Base-by-base conservation (phyloP, 2,888 invertebrate species). In the Drosophila bunnanda region DNA sequence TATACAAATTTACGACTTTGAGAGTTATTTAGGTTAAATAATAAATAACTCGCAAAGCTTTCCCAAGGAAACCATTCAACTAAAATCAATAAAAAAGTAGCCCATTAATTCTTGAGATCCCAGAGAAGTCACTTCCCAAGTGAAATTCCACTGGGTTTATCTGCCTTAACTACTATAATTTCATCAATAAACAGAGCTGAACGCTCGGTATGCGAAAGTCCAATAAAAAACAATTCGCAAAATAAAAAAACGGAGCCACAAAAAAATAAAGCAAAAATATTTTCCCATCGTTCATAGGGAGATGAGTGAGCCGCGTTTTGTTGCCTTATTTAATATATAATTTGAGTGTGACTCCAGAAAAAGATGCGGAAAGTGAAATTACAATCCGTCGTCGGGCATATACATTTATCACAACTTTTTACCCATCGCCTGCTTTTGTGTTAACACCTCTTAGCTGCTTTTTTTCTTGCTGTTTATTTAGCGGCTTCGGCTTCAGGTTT, bases 291-390 rank as follows among this genome's bases (percentile, higher is more conserved):
- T 65, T 77, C 56, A 70, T 50, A 81, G 55, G 78, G 44, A 84
- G 61, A 79, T 82, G 79, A 81, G 79, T 78, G 54, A n/a, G 60
- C 36, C 46, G 44, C 34, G 50, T 69, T 57, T 72, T 71, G 54
- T 58, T 67, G 39, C 76, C 52, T 65, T 62, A 66, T 79, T 65
- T 55, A 53, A 68, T 66, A 66, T 56, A 82, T 81, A 65, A 78
- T 71, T 71, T 72, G 76, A 65, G 64, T 38, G 59, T 34, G 59
- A 70, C 68, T 78, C 74, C 70, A 82, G 76, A 73, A 77, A 77
- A 60, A 72, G 68, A 76, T 75, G 84, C 84, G 74, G 81, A 86
- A 88, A 86, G 85, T 86, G 85, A 86, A 86, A 86, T 88, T 86
- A 76, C 79, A 70, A 60, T 41, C 22, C 60, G 70, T 57, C 59